phyloP scores from a whole-genome alignment of 92 coral and sea anemone species.

The Montipora capitata region DNA sequence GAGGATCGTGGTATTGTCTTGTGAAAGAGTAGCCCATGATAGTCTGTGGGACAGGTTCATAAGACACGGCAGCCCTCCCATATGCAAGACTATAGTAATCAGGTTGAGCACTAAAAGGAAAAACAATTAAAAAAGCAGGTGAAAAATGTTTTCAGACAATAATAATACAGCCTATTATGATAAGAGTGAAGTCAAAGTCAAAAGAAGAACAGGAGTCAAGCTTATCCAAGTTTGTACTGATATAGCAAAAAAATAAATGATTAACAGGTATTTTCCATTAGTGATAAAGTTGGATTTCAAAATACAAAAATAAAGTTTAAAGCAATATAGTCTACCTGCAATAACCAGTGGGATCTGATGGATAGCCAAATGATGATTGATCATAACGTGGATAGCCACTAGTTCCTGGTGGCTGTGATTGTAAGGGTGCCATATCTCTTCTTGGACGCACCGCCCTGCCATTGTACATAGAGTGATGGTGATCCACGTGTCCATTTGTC shows the following conservation, averaged over 20 bases:
- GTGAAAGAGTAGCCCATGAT: slow-evolving; percentile 18
- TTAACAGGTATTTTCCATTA: no score
- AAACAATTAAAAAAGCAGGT: neutral
- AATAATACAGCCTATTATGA: neutral
- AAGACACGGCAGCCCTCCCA: slow-evolving; percentile 12
- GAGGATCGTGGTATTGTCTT: slow-evolving; percentile 6
- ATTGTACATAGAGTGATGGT: slow-evolving; percentile 31
- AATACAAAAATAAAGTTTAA: no score
- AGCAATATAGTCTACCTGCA: slow-evolving; percentile 17
- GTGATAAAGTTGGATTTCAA: no score
- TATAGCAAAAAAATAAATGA: no score
- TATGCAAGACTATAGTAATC: slow-evolving; percentile 16
- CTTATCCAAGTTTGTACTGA: no score
- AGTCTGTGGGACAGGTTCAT: slow-evolving; percentile 23
- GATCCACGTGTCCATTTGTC: slow-evolving; percentile 92
- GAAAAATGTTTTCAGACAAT: no score
- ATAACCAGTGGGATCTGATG: slow-evolving; percentile 47
- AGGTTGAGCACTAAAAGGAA: slow-evolving; percentile 3
- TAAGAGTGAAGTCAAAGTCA: no score
- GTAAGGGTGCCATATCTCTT: slow-evolving; percentile 32
- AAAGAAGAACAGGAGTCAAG: no score
- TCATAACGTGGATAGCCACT: slow-evolving; percentile 16
- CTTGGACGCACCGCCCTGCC: slow-evolving; percentile 26
- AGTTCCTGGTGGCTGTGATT: slow-evolving; percentile 28
- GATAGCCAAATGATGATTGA: slow-evolving; percentile 9